Percentiles rank a stretch among this genome's conserved stretches.
phyloP scores from a whole-genome alignment of 1,140 invertebrate species.

The Riptortus pedestris region DNA sequence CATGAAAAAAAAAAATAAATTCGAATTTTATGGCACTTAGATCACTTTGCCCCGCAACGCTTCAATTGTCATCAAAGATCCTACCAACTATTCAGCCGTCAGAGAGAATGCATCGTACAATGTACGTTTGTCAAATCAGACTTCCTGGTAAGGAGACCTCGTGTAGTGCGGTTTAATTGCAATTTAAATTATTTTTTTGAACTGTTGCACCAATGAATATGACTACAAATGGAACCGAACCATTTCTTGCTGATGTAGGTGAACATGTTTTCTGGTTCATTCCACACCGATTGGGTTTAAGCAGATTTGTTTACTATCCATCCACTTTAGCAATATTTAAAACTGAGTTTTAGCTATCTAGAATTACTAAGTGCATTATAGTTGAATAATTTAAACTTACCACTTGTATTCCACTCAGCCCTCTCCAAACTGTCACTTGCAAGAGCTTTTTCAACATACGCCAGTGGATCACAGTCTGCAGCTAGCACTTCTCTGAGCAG shows the following conservation, averaged over 20 bases:
- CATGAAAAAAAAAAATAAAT: no score
- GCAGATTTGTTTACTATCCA: neutral
- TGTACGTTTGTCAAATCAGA: no score
- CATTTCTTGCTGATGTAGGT: neutral
- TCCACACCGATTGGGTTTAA: neutral
- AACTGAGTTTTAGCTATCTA: neutral
- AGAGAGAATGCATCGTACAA: no score
- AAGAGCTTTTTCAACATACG: conserved; percentile 85
- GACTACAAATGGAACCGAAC: neutral
- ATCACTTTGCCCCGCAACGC: no score
- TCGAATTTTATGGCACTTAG: no score
- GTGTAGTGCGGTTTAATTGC: no score
- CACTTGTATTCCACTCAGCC: conserved; percentile 91
- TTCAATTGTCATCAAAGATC: no score
- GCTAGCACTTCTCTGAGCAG: conserved; percentile 79
- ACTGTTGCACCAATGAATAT: neutral
- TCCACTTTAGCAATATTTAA: neutral
- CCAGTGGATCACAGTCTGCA: conserved; percentile 83
- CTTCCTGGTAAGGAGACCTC: no score
- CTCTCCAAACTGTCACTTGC: conserved; percentile 67
- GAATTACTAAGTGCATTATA: neutral
- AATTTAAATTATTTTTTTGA: no score
- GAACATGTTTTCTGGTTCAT: neutral
- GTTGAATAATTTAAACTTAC: conserved; percentile 44
- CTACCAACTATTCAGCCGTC: no score